Base-by-base conservation (phyloP, 2,888 invertebrate genomes). In the Acrocera orbiculus region DNA sequence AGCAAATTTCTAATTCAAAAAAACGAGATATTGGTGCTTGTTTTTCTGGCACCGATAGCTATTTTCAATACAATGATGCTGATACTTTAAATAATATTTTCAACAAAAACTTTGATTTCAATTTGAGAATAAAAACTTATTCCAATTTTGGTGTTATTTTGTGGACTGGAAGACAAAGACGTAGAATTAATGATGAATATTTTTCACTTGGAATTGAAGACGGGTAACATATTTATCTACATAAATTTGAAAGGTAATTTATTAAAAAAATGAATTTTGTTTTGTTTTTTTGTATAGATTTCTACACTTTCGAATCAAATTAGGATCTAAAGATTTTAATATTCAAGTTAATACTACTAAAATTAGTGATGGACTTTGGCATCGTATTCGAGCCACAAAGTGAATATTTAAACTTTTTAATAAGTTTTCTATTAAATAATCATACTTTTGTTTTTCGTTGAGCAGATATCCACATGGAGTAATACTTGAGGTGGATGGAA, bases 301-400 rank as follows among this genome's bases (percentile, higher is more conserved):
- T 44, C 44, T 61, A 30, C 59, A 61, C 42, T 64, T 72, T 48
- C 73, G 85, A 48, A 90, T 82, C 56, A 83, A 87, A 58, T 67
- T 89, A 43, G 86, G 87, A 29, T 81, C 81, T 44, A 89, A 87
- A 2, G 85, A 87, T 52, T 80, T 81, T 31, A 69, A 77, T 41
- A 77, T 92, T 32, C 69, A 76, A 40, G 85, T 86, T 47, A 90
- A 90, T 59, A 70, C 72, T 46, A 80, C 85, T 9, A 74, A 75
- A 54, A 75, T 93, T 24, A 82, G 86, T 60, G 90, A 93, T 56
- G 89, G 89, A 26, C 66, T 82, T 5, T 60, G 83, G 83, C 83
- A 85, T 58, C 65, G 75, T 40, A 69, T 82, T 39, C 67, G 74
- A 51, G 75, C 76, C 25, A 70, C 75, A 45, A 74, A 81, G 82